Evolutionary conservation across 2,888 invertebrate genomes (phyloP), one percentile per base, ranked within the genome.

Genomic region (Nephrocerus scutellatus): DNA sequence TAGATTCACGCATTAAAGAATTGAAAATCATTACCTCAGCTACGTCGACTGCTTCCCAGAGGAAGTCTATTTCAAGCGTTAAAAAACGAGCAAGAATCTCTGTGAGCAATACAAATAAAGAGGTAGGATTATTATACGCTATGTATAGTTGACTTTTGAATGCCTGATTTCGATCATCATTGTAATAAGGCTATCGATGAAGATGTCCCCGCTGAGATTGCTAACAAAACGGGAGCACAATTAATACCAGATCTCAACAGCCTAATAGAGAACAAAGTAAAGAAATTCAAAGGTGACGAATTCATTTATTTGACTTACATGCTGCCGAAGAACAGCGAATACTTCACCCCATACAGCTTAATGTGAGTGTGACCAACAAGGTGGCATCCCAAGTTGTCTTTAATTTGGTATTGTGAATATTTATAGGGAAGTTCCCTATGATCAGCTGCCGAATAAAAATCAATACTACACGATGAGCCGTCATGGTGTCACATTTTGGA

Each of bases 401-500:
- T 10, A 22, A 22, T 22, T 13, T 24, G 19, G 4, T 9, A 8
- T 32, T 9, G 12, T 30, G 14, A 7, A 16, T n/a, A 34, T 34
- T 62, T 60, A 26, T 60, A 87, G 88, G 51, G 78, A 87, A 23
- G 84, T 85, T 2, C 74, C 77, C 1, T 89, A 82, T 56, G 74
- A 77, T 24, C 72, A 81, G 34, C 71, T 86, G 18, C 51, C 59
- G 15, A 77, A 82, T 52, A 77, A 74, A 57, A 74, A 68, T 12
- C 82, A 85, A 55, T 86, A 80, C 60, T 79, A 84, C 55, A 91
- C 90, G 0, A 82, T 92, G 50, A 87, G 90, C 49, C 70, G 76
- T 4, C 77, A 80, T 56, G 92, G 91, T 2, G 85, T 90, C 1
- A 81, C 86, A n/a, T 82, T 84, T 54, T 81, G 78, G 61, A 76